phyloP scores from a whole-genome alignment of 1,140 invertebrate genomes.

The Drosophila grimshawi region DNA sequence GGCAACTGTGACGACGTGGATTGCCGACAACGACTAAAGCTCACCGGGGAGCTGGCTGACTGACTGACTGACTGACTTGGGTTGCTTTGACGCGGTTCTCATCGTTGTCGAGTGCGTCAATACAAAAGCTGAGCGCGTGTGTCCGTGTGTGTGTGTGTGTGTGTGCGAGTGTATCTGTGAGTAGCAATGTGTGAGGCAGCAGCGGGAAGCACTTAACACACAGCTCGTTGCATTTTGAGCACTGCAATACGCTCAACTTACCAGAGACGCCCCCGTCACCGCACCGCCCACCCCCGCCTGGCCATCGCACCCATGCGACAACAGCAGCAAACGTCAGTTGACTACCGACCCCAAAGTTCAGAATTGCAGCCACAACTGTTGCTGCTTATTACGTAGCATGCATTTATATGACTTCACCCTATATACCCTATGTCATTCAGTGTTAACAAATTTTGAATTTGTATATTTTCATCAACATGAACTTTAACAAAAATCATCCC shows the following conservation, averaged over 20 bases:
- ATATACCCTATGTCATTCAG: slow-evolving; percentile 2
- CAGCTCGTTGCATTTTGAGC: slow-evolving; percentile 65
- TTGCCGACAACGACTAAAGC: slow-evolving; percentile 20
- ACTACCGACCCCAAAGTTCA: slow-evolving; percentile 17
- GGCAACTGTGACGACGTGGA: slow-evolving; percentile 14
- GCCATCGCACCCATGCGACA: neutral
- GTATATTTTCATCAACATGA: neutral
- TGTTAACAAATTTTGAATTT: neutral
- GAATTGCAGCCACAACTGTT: slow-evolving; percentile 59
- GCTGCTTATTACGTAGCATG: slow-evolving; percentile 52
- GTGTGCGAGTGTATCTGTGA: slow-evolving; percentile 1
- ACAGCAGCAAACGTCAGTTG: neutral
- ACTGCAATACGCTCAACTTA: slow-evolving; percentile 39
- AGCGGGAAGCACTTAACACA: slow-evolving; percentile 53
- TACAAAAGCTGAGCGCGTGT: slow-evolving; percentile 61
- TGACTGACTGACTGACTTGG: slow-evolving; percentile 17
- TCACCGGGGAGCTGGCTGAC: slow-evolving; percentile 8
- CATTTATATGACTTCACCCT: neutral
- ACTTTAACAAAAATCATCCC: too few species aligned
- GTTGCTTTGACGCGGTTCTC: slow-evolving; percentile 39
- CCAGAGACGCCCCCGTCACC: neutral
- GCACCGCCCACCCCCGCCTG: neutral
- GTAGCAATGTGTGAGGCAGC: slow-evolving; percentile 37
- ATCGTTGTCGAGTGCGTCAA: slow-evolving; percentile 65
- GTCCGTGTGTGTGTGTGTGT: slow-evolving; percentile 12